Evolutionary conservation across 2,113 vertebrate genomes (phyloP), one percentile per base, ranked within the genome.

Genomic region (Pica pica): DNA sequence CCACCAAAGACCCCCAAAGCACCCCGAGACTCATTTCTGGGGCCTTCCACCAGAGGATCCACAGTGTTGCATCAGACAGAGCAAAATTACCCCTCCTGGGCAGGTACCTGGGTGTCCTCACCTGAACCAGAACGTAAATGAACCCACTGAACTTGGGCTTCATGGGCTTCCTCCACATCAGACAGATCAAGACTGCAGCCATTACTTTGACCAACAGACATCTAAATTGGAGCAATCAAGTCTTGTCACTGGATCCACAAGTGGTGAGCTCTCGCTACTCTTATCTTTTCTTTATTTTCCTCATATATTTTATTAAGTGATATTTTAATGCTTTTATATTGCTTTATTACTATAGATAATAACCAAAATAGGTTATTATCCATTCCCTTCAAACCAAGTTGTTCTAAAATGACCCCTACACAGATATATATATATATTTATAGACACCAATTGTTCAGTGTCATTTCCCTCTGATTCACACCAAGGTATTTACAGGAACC

Each of bases 61-160:
- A 81, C 22, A 39, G 17, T 37, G 20, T 19, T 56, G 13, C 22
- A 39, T 67, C 28, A 39, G 42, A 39, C 16, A 33, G 13, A 7
- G 17, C 4, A 57, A 57, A 33, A 49, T 47, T n/a, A 6, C 10
- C 11, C 12, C 10, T 39, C 11, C 28, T 41, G 53, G 17, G n/a
- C 10, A 68, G 13, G 18, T 81, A 24, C 28, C 23, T 22, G 35
- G 11, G 7, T 49, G 18, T 18, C 11, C 18, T 35, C 42, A 49
- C 23, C 14, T 59, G 23, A 49, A 49, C 14, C 0, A 0, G 23
- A 68, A 57, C 1, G 10, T 33, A 27, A 81, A 47, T 39, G 16
- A 47, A 47, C 17, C 2, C 2, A 68, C 2, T 22, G 23, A 26
- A 49, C 9, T 17, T 41, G 0, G 0, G 18, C 23, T 41, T 28